Evolutionary conservation across 2,113 vertebrate species (phyloP).

Genomic region (Neodontobutis hainanensis): DNA sequence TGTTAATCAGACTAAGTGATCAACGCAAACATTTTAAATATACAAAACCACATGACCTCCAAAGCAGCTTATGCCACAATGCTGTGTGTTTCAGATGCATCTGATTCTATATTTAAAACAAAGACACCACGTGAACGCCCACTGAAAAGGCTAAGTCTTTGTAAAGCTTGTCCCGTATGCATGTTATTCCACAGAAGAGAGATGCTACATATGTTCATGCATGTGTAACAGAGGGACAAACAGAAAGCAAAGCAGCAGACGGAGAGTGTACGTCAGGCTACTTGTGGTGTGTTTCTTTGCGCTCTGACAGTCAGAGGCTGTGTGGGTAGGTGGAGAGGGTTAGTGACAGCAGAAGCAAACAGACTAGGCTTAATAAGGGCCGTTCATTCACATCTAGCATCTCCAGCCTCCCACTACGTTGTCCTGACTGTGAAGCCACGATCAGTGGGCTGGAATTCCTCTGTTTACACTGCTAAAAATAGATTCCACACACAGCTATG

Average conservation of each 20-base stretch:
- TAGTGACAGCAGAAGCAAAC: slow-evolving; percentile 2
- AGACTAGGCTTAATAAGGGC: slow-evolving; percentile 12
- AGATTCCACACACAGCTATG: slow-evolving; percentile 67
- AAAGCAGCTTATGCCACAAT: slow-evolving; percentile 6
- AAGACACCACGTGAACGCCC: slow-evolving; percentile 4
- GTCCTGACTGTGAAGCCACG: slow-evolving; percentile 32
- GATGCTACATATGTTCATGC: neutral
- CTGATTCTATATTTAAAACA: slow-evolving; percentile 36
- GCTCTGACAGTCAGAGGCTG: slow-evolving; percentile 13
- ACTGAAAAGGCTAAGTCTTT: slow-evolving; percentile 14
- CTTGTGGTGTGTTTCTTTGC: slow-evolving; percentile 29
- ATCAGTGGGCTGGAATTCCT: slow-evolving; percentile 70
- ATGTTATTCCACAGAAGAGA: neutral
- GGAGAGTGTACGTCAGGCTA: slow-evolving; percentile 13
- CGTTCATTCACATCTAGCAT: slow-evolving; percentile 41
- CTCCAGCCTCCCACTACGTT: slow-evolving; percentile 28
- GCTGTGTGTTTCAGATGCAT: slow-evolving; percentile 7
- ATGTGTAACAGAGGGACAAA: slow-evolving; percentile 9
- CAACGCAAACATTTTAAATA: neutral
- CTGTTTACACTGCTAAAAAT: slow-evolving; percentile 76
- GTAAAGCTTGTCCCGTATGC: neutral
- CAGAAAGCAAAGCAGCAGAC: slow-evolving; percentile 7
- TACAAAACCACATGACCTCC: slow-evolving; percentile 4
- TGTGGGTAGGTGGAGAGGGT: neutral
- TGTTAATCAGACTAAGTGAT: slow-evolving; percentile 69